Conservation (phyloP, 1,140 invertebrate genomes). For the Drosophila elegans region DNA sequence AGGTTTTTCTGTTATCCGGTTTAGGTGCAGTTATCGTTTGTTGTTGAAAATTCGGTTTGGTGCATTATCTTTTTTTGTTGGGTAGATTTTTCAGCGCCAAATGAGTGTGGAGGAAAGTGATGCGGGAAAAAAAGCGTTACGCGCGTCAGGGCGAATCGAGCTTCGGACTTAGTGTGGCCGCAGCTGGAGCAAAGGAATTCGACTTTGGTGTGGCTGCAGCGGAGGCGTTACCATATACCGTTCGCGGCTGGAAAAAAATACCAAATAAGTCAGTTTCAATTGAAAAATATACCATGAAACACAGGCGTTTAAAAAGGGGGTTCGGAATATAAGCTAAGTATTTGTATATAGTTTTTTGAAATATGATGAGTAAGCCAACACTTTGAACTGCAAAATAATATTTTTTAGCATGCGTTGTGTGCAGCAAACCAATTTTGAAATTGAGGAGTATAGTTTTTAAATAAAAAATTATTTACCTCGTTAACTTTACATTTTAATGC, state of each 20-base stretch:
- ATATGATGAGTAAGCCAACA: no score
- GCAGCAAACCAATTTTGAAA: no score
- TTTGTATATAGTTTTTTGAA: background rate
- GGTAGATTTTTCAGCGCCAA: slow-evolving; percentile 64
- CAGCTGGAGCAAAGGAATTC: background rate
- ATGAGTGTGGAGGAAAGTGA: slow-evolving; percentile 60
- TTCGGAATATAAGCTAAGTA: background rate
- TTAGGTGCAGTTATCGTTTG: slow-evolving; percentile 5
- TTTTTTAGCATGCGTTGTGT: no score
- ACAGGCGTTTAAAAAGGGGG: background rate
- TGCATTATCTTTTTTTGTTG: slow-evolving; percentile 17
- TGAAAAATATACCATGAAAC: background rate
- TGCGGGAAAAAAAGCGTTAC: slow-evolving; percentile 74
- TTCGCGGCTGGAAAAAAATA: slow-evolving; percentile 13
- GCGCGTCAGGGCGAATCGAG: slow-evolving; percentile 54
- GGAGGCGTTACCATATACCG: background rate
- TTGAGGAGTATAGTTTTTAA: no score
- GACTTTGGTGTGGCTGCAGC: slow-evolving; percentile 1
- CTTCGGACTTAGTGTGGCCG: slow-evolving; percentile 60
- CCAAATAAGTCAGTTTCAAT: background rate
- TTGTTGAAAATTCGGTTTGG: slow-evolving; percentile 14
- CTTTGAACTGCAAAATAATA: no score
- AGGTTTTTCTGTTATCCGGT: slow-evolving; percentile 12
- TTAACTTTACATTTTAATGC: no score
- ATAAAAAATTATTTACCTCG: no score